Evolutionary conservation across 2,888 invertebrate genomes (phyloP).

Genomic region (Xanthia togata): DNA sequence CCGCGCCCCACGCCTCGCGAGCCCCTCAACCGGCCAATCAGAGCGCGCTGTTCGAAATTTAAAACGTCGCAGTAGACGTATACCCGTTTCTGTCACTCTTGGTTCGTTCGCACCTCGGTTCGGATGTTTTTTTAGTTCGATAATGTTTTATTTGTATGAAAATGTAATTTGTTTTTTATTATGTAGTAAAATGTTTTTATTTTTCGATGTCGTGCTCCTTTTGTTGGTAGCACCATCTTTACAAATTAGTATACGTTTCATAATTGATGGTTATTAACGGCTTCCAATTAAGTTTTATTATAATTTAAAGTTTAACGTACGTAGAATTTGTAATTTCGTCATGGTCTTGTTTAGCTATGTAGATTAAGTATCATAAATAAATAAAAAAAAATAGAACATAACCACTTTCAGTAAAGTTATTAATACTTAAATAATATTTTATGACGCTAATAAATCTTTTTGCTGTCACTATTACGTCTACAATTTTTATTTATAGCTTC

Average conservation of each 20-base stretch:
- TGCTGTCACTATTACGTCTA: conserved; percentile 23
- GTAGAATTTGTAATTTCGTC: neutral
- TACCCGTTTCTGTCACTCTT: conserved; percentile 82
- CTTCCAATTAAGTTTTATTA: conserved; percentile 24
- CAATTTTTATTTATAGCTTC: conserved; percentile 55
- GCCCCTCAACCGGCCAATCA: conserved; percentile 87
- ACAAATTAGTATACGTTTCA: conserved; percentile 30
- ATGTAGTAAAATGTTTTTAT: conserved; percentile 16
- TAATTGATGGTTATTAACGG: conserved; percentile 20
- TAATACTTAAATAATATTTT: conserved; percentile 34
- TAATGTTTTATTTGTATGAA: conserved; percentile 52
- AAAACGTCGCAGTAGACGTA: conserved; percentile 79
- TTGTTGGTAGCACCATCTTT: neutral
- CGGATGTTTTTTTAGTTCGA: conserved; percentile 49
- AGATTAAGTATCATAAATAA: conserved; percentile 4
- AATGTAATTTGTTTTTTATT: conserved; percentile 36
- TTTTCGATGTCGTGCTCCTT: conserved; percentile 7
- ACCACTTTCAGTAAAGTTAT: conserved; percentile 1
- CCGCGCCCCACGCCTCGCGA: conserved; percentile 83
- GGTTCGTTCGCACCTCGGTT: conserved; percentile 55
- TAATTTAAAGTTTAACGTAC: neutral
- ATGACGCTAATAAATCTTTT: conserved; percentile 35
- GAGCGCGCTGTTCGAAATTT: conserved; percentile 78
- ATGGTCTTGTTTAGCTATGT: neutral
- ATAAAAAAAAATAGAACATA: neutral